phyloP scores from a whole-genome alignment of 2,888 invertebrate species.

The Rapana venosa region DNA sequence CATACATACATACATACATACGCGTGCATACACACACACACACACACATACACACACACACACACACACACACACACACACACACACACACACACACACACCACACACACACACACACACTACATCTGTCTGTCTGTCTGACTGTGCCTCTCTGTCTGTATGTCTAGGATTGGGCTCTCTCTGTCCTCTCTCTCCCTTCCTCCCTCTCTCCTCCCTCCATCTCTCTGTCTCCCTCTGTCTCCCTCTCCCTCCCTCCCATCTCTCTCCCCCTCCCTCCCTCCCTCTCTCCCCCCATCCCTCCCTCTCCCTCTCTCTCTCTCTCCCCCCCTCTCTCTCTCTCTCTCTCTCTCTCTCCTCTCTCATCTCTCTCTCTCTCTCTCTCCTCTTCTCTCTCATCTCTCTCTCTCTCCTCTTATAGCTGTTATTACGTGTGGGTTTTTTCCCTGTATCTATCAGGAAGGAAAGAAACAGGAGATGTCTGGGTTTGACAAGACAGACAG shows the following conservation, averaged over 20 bases:
- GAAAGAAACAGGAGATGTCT: neutral
- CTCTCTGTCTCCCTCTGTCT: neutral
- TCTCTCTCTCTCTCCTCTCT: neutral
- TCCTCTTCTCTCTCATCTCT: neutral
- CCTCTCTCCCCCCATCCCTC: neutral
- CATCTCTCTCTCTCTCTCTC: too few relatives aligned
- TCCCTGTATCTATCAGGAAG: neutral
- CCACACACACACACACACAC: too few relatives aligned
- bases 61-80: neutral
- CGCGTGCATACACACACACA: neutral
- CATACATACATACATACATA: too few relatives aligned
- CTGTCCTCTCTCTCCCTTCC: neutral
- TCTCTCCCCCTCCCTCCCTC: slow-evolving; percentile 9
- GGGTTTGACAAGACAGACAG: neutral
- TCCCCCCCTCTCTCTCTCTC: neutral
- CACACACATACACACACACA: neutral
- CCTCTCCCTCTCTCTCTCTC: slow-evolving; percentile 15
- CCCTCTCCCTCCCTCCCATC: neutral
- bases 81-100: too few relatives aligned
- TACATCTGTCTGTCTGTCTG: neutral
- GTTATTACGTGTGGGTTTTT: neutral
- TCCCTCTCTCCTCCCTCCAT: neutral
- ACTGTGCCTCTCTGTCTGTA: neutral
- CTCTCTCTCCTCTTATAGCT: neutral
- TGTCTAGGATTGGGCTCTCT: neutral